Conservation (phyloP, 2,888 invertebrate genomes). For the Cephus rjabovi region DNA sequence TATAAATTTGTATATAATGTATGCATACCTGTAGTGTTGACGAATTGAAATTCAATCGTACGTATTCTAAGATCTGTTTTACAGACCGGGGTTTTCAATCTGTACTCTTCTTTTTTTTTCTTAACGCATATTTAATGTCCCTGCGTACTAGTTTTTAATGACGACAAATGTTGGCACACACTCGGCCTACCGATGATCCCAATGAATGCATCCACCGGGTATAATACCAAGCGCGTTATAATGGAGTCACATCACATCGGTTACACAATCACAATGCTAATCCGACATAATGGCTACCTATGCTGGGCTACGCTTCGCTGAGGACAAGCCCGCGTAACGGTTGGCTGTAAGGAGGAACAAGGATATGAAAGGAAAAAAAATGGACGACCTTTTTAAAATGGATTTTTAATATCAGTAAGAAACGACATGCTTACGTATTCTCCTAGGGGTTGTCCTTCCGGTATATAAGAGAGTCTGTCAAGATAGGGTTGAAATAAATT, state of each 20-base stretch:
- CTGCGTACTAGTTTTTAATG: slow-evolving; percentile 30
- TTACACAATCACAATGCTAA: slow-evolving; percentile 66
- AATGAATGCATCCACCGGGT: slow-evolving; percentile 15
- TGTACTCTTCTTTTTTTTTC: background rate
- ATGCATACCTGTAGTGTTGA: no score
- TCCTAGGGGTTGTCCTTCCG: background rate
- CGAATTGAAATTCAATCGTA: no score
- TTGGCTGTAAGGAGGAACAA: background rate
- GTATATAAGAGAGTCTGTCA: background rate
- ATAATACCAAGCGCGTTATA: slow-evolving; percentile 43
- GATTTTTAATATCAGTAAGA: background rate
- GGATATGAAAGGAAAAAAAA: background rate
- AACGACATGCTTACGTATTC: background rate
- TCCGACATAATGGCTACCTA: slow-evolving; percentile 52
- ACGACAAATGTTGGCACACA: slow-evolving; percentile 50
- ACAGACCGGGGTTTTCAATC: background rate
- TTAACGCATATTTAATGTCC: slow-evolving; percentile 26
- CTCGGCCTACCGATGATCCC: slow-evolving; percentile 1
- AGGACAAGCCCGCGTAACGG: background rate
- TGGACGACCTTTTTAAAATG: background rate
- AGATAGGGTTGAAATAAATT: background rate
- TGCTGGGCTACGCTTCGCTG: background rate
- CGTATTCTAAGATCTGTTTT: no score
- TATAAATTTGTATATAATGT: background rate
- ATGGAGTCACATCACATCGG: slow-evolving; percentile 65